Conservation (phyloP, 2,888 invertebrate genomes). For the Drosophila neonasuta region DNA sequence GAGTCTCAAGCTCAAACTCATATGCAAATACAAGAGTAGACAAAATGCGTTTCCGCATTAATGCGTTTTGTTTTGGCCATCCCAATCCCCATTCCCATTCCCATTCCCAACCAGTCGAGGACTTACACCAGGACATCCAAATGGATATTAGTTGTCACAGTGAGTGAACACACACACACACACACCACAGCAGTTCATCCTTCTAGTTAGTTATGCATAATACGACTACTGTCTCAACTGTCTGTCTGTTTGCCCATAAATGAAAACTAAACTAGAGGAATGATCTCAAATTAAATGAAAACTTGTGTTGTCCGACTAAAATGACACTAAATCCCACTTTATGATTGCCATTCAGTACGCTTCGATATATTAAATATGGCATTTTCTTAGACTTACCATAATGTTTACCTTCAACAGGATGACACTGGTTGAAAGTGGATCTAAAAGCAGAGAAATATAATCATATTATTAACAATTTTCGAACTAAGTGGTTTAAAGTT, state of each 20-base stretch:
- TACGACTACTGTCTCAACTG: conserved; percentile 7
- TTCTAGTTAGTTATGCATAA: conserved; percentile 47
- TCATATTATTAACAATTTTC: too few relatives aligned
- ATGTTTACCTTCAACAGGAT: neutral
- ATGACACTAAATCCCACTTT: conserved; percentile 4
- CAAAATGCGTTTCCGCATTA: conserved; percentile 77
- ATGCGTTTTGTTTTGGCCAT: conserved; percentile 72
- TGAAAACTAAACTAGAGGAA: conserved; percentile 16
- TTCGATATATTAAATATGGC: conserved; percentile 5
- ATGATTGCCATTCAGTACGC: conserved; percentile 5
- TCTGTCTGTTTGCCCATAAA: neutral
- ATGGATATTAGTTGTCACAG: conserved; percentile 70
- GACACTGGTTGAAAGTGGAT: neutral
- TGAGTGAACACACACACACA: conserved; percentile 17
- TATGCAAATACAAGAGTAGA: conserved; percentile 63
- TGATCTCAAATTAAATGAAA: conserved; percentile 19
- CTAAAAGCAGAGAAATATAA: neutral
- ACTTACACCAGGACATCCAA: conserved; percentile 38
- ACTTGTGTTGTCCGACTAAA: conserved; percentile 9
- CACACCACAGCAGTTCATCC: conserved; percentile 32
- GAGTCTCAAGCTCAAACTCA: conserved; percentile 52
- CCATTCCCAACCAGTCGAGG: conserved; percentile 3
- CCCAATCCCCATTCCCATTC: too few relatives aligned
- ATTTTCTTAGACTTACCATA: neutral
- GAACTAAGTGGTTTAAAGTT: too few relatives aligned